Percentiles rank a stretch among this genome's conserved stretches.
Conservation (phyloP, 2,888 invertebrate genomes). For the Rhorus exstirpatorius region DNA sequence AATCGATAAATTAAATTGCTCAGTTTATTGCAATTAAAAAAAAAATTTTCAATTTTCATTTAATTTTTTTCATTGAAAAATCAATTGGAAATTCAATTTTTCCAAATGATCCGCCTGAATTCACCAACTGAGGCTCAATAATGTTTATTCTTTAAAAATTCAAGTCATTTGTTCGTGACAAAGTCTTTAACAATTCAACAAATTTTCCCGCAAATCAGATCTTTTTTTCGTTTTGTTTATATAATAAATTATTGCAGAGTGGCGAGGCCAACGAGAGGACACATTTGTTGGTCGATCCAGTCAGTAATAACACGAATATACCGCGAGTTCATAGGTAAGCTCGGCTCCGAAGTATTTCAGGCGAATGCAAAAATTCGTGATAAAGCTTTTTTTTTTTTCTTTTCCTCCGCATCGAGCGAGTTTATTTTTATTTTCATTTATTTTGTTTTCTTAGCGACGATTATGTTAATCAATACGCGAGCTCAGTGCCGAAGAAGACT, state of each 20-base stretch:
- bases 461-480: constrained; percentile 88
- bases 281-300: constrained; percentile 92
- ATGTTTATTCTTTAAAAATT: too few species aligned
- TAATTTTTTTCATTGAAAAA: too few species aligned
- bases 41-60: too few species aligned
- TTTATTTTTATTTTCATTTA: constrained; percentile 64
- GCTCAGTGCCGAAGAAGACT: constrained; percentile 91
- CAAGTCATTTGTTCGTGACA: too few species aligned
- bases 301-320: constrained; percentile 91
- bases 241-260: constrained; percentile 85
- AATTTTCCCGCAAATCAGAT: too few species aligned
- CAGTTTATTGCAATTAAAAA: too few species aligned
- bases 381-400: constrained; percentile 23
- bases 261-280: constrained; percentile 92
- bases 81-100: too few species aligned
- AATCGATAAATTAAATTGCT: too few species aligned
- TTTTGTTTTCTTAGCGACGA: constrained; percentile 88
- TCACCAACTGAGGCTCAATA: too few species aligned
- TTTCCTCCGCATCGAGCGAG: neutral
- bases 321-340: constrained; percentile 89
- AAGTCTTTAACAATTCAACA: too few species aligned
- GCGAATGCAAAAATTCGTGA: neutral
- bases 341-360: neutral
- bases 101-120: too few species aligned
- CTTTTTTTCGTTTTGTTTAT: too few species aligned